These are phyloP conservation scores for Epinephelus coioides DNA, from an alignment of 2,797 vertebrate species.

Conservation along the genomic window DNA sequence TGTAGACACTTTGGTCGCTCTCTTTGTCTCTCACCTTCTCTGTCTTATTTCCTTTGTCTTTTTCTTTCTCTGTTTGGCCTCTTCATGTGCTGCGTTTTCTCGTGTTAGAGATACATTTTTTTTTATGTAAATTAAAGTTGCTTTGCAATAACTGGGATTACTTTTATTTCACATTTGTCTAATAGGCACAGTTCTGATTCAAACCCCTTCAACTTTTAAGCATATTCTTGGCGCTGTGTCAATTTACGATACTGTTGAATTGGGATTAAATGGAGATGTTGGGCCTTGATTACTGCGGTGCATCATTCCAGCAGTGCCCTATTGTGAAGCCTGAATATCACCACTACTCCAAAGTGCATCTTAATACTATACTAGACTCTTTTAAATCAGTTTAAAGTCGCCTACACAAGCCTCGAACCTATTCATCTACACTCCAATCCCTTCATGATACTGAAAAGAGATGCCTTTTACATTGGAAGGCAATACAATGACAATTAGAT, in stretches of 20 bases:
- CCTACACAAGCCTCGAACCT: constrained; percentile 74
- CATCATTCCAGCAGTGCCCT: constrained; percentile 63
- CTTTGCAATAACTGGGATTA: background rate
- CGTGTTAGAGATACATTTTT: background rate
- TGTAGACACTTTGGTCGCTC: constrained; percentile 2
- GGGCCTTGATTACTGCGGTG: constrained; percentile 66
- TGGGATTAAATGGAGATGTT: constrained; percentile 71
- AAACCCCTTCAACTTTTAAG: constrained; percentile 21
- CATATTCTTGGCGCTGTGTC: constrained; percentile 47
- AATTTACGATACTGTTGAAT: constrained; percentile 41
- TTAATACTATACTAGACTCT: constrained; percentile 82
- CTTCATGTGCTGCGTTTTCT: background rate
- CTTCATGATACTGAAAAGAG: constrained; percentile 81
- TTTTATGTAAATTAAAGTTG: background rate
- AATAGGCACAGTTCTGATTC: constrained; percentile 6
- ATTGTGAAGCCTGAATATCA: constrained; percentile 81
- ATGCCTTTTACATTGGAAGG: constrained; percentile 84
- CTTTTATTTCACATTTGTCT: constrained; percentile 18
- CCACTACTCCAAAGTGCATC: constrained; percentile 82
- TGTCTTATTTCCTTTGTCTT: background rate
- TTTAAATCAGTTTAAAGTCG: constrained; percentile 86
- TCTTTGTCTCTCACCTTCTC: constrained; percentile 7
- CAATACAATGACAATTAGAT: constrained; percentile 89
- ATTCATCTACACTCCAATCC: constrained; percentile 82
- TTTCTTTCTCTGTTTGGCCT: background rate